A percentile compares a stretch with the other conserved stretches of the same genome.
Evolutionary conservation across 2,888 invertebrate species (phyloP).

Genomic region (Drosophila sordidapex): DNA sequence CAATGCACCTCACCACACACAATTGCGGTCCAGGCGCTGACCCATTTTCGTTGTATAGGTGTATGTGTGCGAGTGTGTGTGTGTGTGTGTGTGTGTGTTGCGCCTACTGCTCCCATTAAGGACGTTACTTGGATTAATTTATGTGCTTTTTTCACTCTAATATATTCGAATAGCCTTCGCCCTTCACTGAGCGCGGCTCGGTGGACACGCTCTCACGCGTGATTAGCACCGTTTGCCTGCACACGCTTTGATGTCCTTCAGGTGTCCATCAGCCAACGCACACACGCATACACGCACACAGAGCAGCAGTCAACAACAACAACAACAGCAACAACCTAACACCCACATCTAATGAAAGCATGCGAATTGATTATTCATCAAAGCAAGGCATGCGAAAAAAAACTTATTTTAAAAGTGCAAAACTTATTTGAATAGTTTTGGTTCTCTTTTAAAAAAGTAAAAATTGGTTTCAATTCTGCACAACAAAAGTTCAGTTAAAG

Average conservation of each 20-base stretch:
- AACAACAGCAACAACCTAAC: not conserved
- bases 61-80: not conserved
- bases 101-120: conserved; percentile 24
- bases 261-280: conserved; percentile 31
- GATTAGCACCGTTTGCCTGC: conserved; percentile 62
- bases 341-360: conserved; percentile 14
- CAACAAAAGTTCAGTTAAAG: not conserved
- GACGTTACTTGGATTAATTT: conserved; percentile 44
- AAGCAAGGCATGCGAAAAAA: conserved; percentile 9
- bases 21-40: conserved; percentile 39
- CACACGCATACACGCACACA: conserved; percentile 14
- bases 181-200: conserved; percentile 43
- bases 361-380: conserved; percentile 42
- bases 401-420: conserved; percentile 23
- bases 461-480: not conserved
- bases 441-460: conserved; percentile 6
- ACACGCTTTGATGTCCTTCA: conserved; percentile 60
- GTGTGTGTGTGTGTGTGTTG: conserved; percentile 3
- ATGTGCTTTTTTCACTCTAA: conserved; percentile 13
- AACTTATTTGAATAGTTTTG: conserved; percentile 8
- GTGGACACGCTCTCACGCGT: conserved; percentile 69
- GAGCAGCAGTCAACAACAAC: conserved; percentile 3
- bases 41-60: conserved; percentile 24
- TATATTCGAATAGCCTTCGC: conserved; percentile 43
- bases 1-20: conserved; percentile 61